phyloP scores from a whole-genome alignment of 2,888 invertebrate species.

The Trichacis sp. region DNA sequence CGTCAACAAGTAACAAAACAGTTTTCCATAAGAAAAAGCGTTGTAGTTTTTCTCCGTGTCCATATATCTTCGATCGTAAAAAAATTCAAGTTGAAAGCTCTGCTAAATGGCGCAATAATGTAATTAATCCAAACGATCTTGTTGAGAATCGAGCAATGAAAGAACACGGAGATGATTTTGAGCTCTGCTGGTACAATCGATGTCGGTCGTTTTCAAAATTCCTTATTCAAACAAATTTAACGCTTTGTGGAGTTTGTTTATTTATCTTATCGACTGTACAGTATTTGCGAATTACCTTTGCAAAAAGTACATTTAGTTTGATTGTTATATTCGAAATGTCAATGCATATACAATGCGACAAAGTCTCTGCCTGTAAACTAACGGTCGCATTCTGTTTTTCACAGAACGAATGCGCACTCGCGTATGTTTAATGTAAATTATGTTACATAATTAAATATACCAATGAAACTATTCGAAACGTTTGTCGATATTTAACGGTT shows the following conservation, averaged over 20 bases:
- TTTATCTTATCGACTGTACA: constrained; percentile 33
- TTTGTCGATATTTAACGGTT: too few relatives aligned
- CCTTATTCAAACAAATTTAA: too few relatives aligned
- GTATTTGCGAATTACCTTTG: constrained; percentile 31
- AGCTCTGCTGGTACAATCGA: constrained; percentile 11
- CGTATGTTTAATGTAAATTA: constrained; percentile 40
- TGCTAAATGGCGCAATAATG: constrained; percentile 2
- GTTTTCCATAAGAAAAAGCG: constrained; percentile 28
- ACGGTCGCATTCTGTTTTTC: constrained; percentile 25
- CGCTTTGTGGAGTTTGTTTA: too few relatives aligned
- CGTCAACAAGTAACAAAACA: constrained; percentile 21
- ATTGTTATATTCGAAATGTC: constrained; percentile 14
- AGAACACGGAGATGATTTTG: constrained; percentile 22
- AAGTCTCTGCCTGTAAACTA: constrained; percentile 27
- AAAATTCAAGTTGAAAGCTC: constrained; percentile 22
- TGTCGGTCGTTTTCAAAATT: constrained; percentile 12
- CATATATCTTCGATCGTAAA: constrained; percentile 36
- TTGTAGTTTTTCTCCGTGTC: constrained; percentile 42
- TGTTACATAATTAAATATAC: constrained; percentile 41
- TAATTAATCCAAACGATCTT: constrained; percentile 16
- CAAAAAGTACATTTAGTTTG: constrained; percentile 28
- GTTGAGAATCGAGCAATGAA: constrained; percentile 12
- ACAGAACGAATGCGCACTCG: constrained; percentile 31
- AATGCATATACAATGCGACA: constrained; percentile 18
- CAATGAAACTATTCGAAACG: constrained; percentile 32